phyloP scores from a whole-genome alignment of 2,113 vertebrate genomes.

The Corydoras sp. region DNA sequence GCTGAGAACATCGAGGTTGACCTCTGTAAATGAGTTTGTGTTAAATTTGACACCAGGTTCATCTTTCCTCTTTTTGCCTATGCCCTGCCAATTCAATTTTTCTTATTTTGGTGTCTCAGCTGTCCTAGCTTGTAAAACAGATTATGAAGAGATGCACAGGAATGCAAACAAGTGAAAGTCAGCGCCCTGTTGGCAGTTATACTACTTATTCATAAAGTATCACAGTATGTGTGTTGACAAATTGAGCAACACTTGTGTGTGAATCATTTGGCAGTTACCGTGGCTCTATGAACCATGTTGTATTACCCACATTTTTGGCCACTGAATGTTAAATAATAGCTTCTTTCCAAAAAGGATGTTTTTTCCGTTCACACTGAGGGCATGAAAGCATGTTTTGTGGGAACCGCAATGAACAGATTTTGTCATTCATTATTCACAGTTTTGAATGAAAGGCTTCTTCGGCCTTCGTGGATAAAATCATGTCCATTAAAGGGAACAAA shows the following conservation, averaged over 20 bases:
- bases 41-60: not conserved
- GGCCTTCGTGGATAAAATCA: not conserved
- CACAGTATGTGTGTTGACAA: slow-evolving; percentile 61
- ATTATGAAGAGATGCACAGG: slow-evolving; percentile 35
- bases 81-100: not conserved
- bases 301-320: slow-evolving; percentile 15
- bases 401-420: not conserved
- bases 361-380: not conserved
- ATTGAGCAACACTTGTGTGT: slow-evolving; percentile 58
- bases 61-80: not conserved
- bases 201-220: slow-evolving; percentile 51
- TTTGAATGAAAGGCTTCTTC: slow-evolving; percentile 7
- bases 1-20: no score
- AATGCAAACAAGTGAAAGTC: slow-evolving; percentile 51
- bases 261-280: slow-evolving; percentile 40
- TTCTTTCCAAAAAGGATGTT: not conserved
- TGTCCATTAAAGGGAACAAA: not conserved
- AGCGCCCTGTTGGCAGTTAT: slow-evolving; percentile 56
- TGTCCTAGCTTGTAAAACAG: slow-evolving; percentile 17
- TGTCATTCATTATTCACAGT: not conserved
- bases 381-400: not conserved
- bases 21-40: no score
- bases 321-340: not conserved
- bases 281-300: slow-evolving; percentile 25
- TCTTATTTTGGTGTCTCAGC: slow-evolving; percentile 20